phyloP scores from a whole-genome alignment of 2,888 invertebrate species.

The Sminthurides aquaticus region DNA sequence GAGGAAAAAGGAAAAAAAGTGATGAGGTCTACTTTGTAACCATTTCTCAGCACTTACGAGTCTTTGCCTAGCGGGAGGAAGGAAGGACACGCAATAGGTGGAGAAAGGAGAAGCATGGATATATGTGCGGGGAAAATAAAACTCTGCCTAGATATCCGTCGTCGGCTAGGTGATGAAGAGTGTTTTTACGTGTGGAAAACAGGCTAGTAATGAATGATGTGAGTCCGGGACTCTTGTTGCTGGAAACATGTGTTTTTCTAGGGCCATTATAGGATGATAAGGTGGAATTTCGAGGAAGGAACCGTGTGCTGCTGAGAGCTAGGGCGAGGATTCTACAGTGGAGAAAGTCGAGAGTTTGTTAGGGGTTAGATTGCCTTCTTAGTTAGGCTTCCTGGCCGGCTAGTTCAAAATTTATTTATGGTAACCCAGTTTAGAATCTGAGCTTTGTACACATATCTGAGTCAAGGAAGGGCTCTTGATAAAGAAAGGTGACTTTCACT shows the following conservation, averaged over 20 bases:
- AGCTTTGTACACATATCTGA: too few species aligned
- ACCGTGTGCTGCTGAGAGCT: too few species aligned
- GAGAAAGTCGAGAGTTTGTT: too few species aligned
- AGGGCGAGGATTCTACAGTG: too few species aligned
- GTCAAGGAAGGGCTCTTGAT: too few species aligned
- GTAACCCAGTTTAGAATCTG: too few species aligned
- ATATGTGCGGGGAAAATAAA: background rate
- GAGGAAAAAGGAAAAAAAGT: conserved; percentile 28
- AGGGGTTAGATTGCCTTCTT: too few species aligned
- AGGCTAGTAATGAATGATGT: background rate
- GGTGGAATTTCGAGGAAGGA: too few species aligned
- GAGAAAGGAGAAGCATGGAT: background rate
- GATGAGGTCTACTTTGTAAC: conserved; percentile 31
- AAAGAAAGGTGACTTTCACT: too few species aligned
- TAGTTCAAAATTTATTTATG: too few species aligned
- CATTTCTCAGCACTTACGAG: background rate
- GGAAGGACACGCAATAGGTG: background rate
- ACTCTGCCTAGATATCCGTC: background rate
- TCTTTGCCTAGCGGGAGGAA: too few species aligned
- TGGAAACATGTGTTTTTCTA: background rate
- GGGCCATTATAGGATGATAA: background rate
- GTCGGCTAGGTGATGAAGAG: background rate
- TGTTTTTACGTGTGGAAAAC: background rate
- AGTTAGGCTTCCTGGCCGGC: too few species aligned
- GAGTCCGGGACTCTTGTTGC: background rate